Evolutionary conservation across 1,140 invertebrate species (phyloP).

Genomic region (Bombus turneri): DNA sequence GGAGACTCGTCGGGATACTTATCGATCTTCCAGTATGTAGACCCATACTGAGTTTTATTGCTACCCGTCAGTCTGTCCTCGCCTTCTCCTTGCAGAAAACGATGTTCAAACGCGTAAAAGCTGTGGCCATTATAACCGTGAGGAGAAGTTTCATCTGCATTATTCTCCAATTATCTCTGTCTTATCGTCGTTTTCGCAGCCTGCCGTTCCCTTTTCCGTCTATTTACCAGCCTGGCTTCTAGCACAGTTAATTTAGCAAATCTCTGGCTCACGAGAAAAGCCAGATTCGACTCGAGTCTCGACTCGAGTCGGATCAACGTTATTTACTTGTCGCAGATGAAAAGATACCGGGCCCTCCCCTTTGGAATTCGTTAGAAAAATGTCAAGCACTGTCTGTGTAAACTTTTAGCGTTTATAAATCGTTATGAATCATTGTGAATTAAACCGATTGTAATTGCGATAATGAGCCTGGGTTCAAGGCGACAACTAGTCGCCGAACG

Average conservation of each 20-base stretch:
- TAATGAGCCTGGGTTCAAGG: too few species aligned
- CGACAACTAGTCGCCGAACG: too few species aligned
- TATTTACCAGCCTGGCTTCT: neutral
- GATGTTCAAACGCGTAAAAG: neutral
- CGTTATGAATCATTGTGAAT: too few species aligned
- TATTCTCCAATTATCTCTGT: neutral
- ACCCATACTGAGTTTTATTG: neutral
- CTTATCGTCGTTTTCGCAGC: neutral
- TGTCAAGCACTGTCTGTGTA: too few species aligned
- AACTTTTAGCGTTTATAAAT: too few species aligned
- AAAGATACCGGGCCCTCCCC: too few species aligned
- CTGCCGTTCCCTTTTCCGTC: neutral
- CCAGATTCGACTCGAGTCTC: too few species aligned
- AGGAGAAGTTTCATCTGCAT: neutral
- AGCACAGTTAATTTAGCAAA: neutral
- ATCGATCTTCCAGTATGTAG: neutral
- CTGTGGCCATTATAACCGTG: fast-evolving
- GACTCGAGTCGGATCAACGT: constrained; percentile 4
- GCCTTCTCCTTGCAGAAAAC: fast-evolving
- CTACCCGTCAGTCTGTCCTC: neutral
- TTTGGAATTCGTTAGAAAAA: too few species aligned
- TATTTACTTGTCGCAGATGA: too few species aligned
- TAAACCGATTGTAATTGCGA: too few species aligned
- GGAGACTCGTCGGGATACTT: neutral
- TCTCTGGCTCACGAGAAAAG: neutral